Base-by-base conservation (phyloP, 2,113 vertebrate species). In the Aptenodytes patagonicus region DNA sequence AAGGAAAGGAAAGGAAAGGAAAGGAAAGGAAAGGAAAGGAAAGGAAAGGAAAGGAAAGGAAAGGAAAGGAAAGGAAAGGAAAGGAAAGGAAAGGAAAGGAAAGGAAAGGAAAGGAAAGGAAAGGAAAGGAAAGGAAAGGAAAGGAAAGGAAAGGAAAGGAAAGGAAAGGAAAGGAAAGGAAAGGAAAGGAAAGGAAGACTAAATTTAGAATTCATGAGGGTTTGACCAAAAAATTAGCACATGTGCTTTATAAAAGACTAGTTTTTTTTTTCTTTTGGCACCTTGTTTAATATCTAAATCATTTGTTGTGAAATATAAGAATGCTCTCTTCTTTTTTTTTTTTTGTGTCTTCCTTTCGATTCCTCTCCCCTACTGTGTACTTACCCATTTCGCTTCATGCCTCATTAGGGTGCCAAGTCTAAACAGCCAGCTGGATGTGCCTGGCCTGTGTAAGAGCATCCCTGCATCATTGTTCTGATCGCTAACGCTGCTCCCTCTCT, bases 371-470 rank as follows among this genome's bases (percentile, higher is more conserved):
- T 66, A 75, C 61, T 5, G 34, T 95, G 90, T 97, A 90, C 76
- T 92, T 95, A 87, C 82, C 66, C 83, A 95, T 95, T 95, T 92
- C 21, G 1, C 77, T 98, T 97, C 95, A 98, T 24, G 94, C 95
- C 95, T 97, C 64, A 82, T 97, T 98, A 97, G 88, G 95, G 66
- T 29, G 8, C 71, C 1, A 4, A 83, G 21, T 42, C 94, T 91
- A 94, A 96, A 95, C 76, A 95, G 93, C 93, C 95, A 97, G 95
- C 97, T 98, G 97, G 97, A 97, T 94, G 31, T 73, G 93, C 83
- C 68, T 90, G 81, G 93, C 89, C 94, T 97, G 93, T 97, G 95
- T 97, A 87, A 70, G 73, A 97, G 94, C 94, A 91, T 95, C 57
- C 64, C 40, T 46, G 31, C 65, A 82, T 95, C 96, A 97, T 97